A percentile compares a stretch with the other conserved stretches of the same genome.
Evolutionary conservation across 1,140 invertebrate genomes (phyloP).

Genomic region (Zaprionus taronus): DNA sequence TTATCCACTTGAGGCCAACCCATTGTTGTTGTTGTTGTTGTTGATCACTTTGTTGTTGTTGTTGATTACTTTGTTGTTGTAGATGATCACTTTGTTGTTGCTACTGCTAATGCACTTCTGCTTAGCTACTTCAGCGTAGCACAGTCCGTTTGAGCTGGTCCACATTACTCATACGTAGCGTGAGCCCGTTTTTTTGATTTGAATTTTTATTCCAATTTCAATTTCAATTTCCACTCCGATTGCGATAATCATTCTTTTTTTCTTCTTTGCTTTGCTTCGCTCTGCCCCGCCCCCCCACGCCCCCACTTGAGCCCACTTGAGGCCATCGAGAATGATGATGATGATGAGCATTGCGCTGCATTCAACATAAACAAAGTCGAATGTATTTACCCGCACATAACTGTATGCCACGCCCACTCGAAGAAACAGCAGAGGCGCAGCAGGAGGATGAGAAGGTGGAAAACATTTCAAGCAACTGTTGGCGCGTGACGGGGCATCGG

Average conservation of each 20-base stretch:
- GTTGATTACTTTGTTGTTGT: constrained; percentile 7
- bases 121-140: constrained; percentile 30
- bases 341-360: not conserved
- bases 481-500: constrained; percentile 32
- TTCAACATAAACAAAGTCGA: constrained; percentile 2
- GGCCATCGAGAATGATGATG: no score
- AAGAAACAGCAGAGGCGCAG: not conserved
- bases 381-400: not conserved
- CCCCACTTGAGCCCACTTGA: not conserved
- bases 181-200: constrained; percentile 32
- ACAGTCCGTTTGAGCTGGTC: not conserved
- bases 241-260: constrained; percentile 1
- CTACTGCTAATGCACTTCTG: not conserved
- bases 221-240: constrained; percentile 23
- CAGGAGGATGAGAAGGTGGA: not conserved
- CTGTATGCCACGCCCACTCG: not conserved
- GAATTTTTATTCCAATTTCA: constrained; percentile 14
- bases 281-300: not conserved
- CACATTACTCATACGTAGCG: constrained; percentile 67
- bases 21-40: not conserved
- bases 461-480: constrained; percentile 37
- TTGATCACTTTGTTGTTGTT: not conserved
- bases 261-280: not conserved
- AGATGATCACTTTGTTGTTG: constrained; percentile 2
- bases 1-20: constrained; percentile 34